A percentile compares a stretch with the other conserved stretches of the same genome.
These are phyloP conservation scores for Luidia sarsii DNA, from an alignment of 53 echinoderm and acorn worm genomes.

Conservation along the genomic window DNA sequence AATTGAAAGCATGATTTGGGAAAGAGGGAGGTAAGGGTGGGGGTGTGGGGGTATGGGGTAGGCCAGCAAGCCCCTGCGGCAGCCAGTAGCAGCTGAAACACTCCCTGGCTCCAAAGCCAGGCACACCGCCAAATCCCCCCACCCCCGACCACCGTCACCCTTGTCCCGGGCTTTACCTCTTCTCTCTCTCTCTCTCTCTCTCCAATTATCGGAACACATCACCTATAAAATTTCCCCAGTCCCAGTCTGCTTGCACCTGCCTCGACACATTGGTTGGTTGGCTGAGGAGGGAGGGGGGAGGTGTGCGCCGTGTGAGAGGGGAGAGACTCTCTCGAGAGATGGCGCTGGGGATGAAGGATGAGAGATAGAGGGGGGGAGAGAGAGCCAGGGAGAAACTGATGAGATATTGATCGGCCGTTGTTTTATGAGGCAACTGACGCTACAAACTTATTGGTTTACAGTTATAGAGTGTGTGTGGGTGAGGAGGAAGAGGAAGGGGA, in stretches of 20 bases:
- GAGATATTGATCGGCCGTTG: conserved; percentile 60
- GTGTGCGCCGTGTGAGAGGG: no score
- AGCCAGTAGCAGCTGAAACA: conserved; percentile 53
- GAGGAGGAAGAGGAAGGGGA: no score
- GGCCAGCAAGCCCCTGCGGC: conserved; percentile 36
- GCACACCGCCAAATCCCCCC: neutral
- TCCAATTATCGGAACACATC: conserved; percentile 58
- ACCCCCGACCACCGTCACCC: no score
- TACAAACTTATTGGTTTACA: conserved; percentile 49
- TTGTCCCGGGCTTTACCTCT: neutral
- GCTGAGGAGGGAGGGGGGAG: no score
- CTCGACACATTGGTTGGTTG: conserved; percentile 47
- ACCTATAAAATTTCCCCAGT: conserved; percentile 57
- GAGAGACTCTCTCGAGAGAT: conserved; percentile 30
- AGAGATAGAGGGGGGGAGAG: neutral
- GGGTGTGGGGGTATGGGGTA: neutral
- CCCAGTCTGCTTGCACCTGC: conserved; percentile 49
- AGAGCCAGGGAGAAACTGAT: conserved; percentile 35
- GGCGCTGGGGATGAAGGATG: neutral
- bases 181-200: conserved; percentile 1
- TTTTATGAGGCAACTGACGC: conserved; percentile 45
- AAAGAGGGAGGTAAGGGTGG: no score
- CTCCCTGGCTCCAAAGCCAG: neutral
- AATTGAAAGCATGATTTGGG: conserved; percentile 48
- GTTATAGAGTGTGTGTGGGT: no score